Evolutionary conservation across 92 coral and sea anemone genomes (phyloP).

Genomic region (Palythoa caribaeorum): DNA sequence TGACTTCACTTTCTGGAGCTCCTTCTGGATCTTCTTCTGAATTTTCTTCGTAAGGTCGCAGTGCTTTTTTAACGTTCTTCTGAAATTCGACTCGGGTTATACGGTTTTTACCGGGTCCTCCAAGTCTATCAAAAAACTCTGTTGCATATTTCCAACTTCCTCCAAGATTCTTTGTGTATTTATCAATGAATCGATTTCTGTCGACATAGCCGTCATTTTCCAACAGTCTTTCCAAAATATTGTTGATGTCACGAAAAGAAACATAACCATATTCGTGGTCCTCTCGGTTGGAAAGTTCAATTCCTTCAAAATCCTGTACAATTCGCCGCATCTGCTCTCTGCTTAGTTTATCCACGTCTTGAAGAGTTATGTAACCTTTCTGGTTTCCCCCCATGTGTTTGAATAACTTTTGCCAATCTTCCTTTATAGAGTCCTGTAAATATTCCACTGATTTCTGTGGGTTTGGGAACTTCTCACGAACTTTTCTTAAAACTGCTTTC

Average conservation of each 20-base stretch:
- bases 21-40: neutral
- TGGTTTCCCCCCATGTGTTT: conserved; percentile 31
- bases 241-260: conserved; percentile 6
- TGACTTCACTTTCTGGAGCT: neutral
- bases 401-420: neutral
- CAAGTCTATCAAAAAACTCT: too few species aligned
- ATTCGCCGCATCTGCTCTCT: conserved; percentile 24
- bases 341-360: conserved; percentile 40
- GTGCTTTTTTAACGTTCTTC: too few species aligned
- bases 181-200: conserved; percentile 28
- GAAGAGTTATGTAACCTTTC: conserved; percentile 30
- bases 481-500: too few species aligned
- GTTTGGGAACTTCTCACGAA: too few species aligned
- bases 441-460: too few species aligned
- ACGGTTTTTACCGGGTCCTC: too few species aligned
- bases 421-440: too few species aligned
- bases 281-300: conserved; percentile 19
- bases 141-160: too few species aligned
- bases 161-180: neutral
- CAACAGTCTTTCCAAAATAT: neutral
- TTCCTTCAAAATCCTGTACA: conserved; percentile 20
- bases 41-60: too few species aligned
- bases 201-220: neutral
- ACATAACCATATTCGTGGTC: conserved; percentile 29
- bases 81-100: too few species aligned